Evolutionary conservation across 2,797 vertebrate genomes (phyloP).

Genomic region (Ispidina picta): DNA sequence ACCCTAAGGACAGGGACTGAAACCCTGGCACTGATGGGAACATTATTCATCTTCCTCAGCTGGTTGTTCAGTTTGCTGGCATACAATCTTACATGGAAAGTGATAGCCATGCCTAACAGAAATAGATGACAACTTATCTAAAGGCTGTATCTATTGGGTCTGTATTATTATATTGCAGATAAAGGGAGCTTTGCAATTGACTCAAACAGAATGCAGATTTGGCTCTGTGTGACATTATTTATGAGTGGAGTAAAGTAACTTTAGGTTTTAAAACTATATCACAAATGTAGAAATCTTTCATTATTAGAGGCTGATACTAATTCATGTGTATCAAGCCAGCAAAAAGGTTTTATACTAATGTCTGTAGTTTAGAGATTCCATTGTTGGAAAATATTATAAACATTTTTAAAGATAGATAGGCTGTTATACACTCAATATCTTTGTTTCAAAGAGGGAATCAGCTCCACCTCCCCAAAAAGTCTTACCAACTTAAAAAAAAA

Average conservation of each 20-base stretch:
- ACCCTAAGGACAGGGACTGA: not conserved
- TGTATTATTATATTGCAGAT: not conserved
- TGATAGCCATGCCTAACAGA: not conserved
- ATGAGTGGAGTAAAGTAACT: not conserved
- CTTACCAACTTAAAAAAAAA: not conserved
- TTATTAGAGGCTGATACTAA: not conserved
- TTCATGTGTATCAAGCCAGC: not conserved
- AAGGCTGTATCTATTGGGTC: not conserved
- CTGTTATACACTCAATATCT: not conserved
- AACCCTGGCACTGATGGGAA: not conserved
- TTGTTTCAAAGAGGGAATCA: not conserved
- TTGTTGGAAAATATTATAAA: not conserved
- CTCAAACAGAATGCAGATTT: constrained; percentile 1
- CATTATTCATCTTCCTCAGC: not conserved
- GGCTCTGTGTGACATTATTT: not conserved
- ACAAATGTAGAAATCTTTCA: not conserved
- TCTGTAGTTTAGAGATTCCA: not conserved
- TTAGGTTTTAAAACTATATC: not conserved
- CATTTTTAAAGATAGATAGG: not conserved
- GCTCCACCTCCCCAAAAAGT: not conserved
- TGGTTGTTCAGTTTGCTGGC: constrained; percentile 31
- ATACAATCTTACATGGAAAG: not conserved
- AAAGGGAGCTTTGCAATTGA: not conserved
- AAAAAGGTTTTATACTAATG: not conserved
- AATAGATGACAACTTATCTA: constrained; percentile 21